Conservation (phyloP, 1,140 invertebrate genomes). For the Ceratina japonica region DNA sequence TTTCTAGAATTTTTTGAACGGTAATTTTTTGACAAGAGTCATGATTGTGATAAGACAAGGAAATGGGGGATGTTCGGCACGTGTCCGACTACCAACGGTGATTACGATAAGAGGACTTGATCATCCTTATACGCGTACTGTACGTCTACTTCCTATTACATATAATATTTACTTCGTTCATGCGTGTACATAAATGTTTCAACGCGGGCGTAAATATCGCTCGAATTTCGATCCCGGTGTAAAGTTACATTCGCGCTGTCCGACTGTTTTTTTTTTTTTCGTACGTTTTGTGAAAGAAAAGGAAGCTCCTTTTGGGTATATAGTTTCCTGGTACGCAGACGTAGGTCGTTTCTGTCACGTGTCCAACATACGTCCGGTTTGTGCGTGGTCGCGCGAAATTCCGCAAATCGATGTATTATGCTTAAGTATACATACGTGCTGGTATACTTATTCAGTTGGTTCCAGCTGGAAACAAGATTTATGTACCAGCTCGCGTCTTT, state of each 20-base stretch:
- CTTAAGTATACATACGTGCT: not conserved
- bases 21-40: no score
- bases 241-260: not conserved
- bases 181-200: conserved; percentile 17
- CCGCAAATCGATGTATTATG: conserved; percentile 15
- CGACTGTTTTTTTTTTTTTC: conserved; percentile 4
- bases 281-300: not conserved
- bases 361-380: conserved; percentile 38
- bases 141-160: no score
- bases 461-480: conserved; percentile 29
- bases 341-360: conserved; percentile 49
- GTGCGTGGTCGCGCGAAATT: not conserved
- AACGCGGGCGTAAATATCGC: not conserved
- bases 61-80: no score
- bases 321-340: not conserved
- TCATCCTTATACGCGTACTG: no score
- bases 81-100: no score
- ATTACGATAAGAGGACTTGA: no score
- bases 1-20: no score
- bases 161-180: no score
- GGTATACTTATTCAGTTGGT: not conserved
- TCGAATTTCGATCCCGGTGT: not conserved
- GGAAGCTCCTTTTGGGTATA: no score
- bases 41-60: no score
- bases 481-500: conserved; percentile 6